Conservation (phyloP, 2,113 vertebrate species). For the Jaculus jaculus region DNA sequence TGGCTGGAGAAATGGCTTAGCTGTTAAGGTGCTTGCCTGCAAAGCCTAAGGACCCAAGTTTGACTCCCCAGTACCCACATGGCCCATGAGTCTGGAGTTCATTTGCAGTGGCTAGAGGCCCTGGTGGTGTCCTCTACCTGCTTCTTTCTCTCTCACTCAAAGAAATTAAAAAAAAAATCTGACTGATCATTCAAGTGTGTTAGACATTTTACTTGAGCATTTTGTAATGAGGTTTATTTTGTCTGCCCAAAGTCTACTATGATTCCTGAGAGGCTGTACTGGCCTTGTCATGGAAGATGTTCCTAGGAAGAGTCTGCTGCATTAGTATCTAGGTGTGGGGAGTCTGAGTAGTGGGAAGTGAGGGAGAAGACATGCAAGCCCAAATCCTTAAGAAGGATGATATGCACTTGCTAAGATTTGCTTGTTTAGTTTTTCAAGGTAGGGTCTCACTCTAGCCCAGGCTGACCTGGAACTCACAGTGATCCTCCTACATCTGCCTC, state of each 20-base stretch:
- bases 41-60: too few species aligned
- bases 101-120: too few species aligned
- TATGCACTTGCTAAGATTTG: slow-evolving; percentile 92
- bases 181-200: too few species aligned
- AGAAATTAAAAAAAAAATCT: too few species aligned
- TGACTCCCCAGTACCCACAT: too few species aligned
- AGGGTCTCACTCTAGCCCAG: not conserved
- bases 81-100: too few species aligned
- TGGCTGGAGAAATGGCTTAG: too few species aligned
- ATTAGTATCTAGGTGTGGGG: slow-evolving; percentile 61
- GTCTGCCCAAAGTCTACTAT: not conserved
- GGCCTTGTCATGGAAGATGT: slow-evolving; percentile 10
- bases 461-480: not conserved
- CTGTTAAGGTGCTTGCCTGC: too few species aligned
- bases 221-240: slow-evolving; percentile 18
- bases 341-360: not conserved
- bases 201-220: not conserved
- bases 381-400: slow-evolving; percentile 85
- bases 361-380: slow-evolving; percentile 66
- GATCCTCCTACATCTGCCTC: too few species aligned
- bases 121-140: too few species aligned
- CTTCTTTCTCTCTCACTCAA: too few species aligned
- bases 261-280: slow-evolving; percentile 54
- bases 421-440: not conserved
- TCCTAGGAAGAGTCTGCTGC: slow-evolving; percentile 40